Base-by-base conservation (phyloP, 2,797 vertebrate genomes). In the Phataginus tricuspis region DNA sequence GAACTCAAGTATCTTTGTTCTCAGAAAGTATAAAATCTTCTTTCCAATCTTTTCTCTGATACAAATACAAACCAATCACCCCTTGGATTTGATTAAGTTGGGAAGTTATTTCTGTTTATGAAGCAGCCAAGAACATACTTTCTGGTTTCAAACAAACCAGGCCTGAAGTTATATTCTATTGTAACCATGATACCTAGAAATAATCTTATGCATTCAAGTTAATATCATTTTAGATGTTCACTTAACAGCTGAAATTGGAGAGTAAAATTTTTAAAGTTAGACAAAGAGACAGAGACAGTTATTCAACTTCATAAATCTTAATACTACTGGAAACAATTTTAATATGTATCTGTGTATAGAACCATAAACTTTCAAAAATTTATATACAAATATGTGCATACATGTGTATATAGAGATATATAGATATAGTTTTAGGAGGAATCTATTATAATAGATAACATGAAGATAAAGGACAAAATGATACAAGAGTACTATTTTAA, bases 111-210 rank as follows among this genome's bases (percentile, higher is more conserved):
- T 95, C 94, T 89, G 66, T 95, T 91, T 97, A 97, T 77, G 49
- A 90, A 93, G 94, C 59, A 89, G 96, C 96, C 97, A 97, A 97
- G 95, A 91, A 97, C 95, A 97, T 97, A 97, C 78, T 97, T 97
- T 97, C 53, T 97, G 96, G 92, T 96, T 96, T 97, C 86, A 96
- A 95, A 95, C 25, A 96, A 86, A 94, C 69, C 83, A 91, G 25
- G 69, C 37, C 85, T 95, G 74, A 95, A 61, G 91, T 78, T 94
- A 78, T 80, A 97, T 66, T 53, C 68, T 97, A 94, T 69, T 3
- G 31, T 95, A 96, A 96, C 95, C 95, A 96, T 93, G 92, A 97
- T 66, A 96, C 91, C 79, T 93, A 97, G 59, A 91, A 97, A 97
- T 63, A 97, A 93, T 89, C 86, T 86, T 94, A 95, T 12, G 37